Conservation (phyloP, 92 coral and sea anemone species). For the Zoanthus sociatus region DNA sequence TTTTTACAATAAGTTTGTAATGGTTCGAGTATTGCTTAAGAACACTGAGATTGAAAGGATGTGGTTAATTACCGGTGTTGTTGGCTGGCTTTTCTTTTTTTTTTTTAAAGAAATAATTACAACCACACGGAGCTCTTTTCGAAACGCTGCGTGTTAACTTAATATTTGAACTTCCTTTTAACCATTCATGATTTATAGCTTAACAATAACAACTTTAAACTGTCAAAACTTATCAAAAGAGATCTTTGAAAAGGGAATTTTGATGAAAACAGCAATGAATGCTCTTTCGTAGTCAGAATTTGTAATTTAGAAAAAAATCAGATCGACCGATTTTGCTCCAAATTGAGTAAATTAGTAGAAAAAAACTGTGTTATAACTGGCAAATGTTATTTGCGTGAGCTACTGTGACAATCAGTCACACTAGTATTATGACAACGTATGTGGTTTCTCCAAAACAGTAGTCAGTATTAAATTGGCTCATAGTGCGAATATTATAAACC, state of each 20-base stretch:
- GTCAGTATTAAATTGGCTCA: neutral
- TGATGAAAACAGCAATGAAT: too few species aligned
- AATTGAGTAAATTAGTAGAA: neutral
- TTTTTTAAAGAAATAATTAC: neutral
- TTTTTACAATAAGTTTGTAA: neutral
- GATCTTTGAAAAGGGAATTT: too few species aligned
- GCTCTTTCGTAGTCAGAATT: too few species aligned
- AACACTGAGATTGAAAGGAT: neutral
- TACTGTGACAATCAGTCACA: neutral
- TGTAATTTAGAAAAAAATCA: too few species aligned
- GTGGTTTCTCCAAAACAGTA: neutral
- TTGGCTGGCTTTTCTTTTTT: neutral
- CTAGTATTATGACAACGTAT: neutral
- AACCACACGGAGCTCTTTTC: too few species aligned
- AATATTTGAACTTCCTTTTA: too few species aligned
- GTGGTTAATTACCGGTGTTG: constrained; percentile 5
- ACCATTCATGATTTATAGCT: too few species aligned
- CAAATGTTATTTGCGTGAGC: neutral
- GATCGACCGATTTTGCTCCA: too few species aligned
- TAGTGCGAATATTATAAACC: neutral
- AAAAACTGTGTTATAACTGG: neutral
- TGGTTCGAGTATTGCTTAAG: neutral
- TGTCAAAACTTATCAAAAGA: too few species aligned
- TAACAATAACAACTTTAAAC: too few species aligned
- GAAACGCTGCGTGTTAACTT: too few species aligned